These are phyloP conservation scores for Prochilodus magdalenae DNA, from an alignment of 2,113 vertebrate genomes.

Conservation along the genomic window DNA sequence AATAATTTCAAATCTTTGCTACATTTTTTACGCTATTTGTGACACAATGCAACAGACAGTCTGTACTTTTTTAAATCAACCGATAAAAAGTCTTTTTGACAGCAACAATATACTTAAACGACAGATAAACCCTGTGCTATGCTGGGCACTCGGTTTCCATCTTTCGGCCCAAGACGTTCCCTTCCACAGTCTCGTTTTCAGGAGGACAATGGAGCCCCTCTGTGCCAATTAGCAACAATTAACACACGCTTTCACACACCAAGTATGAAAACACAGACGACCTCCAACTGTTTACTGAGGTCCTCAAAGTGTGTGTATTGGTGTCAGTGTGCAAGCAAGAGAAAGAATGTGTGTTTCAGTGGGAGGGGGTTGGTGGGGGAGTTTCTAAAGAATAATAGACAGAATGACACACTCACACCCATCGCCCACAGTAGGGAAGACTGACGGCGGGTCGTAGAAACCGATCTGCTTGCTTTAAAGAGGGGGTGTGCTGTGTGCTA, in stretches of 20 bases:
- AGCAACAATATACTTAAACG: not conserved
- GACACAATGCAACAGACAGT: not conserved
- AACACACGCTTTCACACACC: conserved; percentile 62
- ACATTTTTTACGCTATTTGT: not conserved
- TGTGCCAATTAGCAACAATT: conserved; percentile 80
- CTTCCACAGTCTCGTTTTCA: conserved; percentile 52
- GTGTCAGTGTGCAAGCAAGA: conserved; percentile 21
- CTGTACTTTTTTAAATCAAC: not conserved
- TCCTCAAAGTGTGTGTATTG: conserved; percentile 37
- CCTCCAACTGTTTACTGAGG: conserved; percentile 61
- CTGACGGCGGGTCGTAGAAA: conserved; percentile 21
- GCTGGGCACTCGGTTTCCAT: not conserved
- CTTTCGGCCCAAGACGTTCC: not conserved
- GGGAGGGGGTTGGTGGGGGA: not conserved
- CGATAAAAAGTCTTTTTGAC: too few species aligned
- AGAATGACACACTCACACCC: conserved; percentile 26
- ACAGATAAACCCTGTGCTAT: not conserved
- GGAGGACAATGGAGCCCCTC: conserved; percentile 76
- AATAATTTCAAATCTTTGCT: not conserved
- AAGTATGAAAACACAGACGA: conserved; percentile 76
- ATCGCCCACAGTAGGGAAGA: not conserved
- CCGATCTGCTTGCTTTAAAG: conserved; percentile 5
- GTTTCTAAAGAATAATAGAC: conserved; percentile 32
- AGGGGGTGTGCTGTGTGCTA: conserved; percentile 9
- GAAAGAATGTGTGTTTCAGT: conserved; percentile 21